Evolutionary conservation across 2,888 invertebrate species (phyloP).

Genomic region (Limnephilus rhombicus): DNA sequence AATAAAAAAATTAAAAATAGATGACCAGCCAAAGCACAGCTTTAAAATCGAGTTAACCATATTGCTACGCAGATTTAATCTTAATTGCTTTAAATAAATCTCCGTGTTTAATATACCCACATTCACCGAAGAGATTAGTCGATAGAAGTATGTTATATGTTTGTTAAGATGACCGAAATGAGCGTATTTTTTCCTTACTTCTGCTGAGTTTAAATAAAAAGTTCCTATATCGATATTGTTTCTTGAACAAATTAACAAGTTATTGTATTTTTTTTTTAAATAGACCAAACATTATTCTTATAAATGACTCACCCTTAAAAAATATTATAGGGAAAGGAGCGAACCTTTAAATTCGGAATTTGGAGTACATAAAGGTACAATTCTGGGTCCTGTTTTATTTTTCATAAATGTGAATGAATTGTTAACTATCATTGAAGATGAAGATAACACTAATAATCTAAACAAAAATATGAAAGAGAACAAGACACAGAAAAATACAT

Average conservation of each 20-base stretch:
- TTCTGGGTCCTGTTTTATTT: background rate
- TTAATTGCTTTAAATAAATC: background rate
- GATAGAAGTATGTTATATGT: background rate
- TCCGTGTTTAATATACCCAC: background rate
- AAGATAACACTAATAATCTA: too few relatives aligned
- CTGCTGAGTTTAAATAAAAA: background rate
- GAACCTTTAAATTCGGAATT: background rate
- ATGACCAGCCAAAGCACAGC: background rate
- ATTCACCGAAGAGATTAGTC: background rate
- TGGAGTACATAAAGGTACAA: background rate
- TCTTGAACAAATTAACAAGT: too few relatives aligned
- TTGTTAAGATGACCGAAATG: background rate
- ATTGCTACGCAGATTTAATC: constrained; percentile 1
- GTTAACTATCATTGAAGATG: too few relatives aligned
- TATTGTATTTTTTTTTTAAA: too few relatives aligned
- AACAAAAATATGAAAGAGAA: too few relatives aligned
- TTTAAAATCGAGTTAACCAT: constrained; percentile 1
- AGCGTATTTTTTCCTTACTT: background rate
- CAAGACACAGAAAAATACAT: too few relatives aligned
- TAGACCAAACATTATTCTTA: too few relatives aligned
- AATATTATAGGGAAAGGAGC: background rate
- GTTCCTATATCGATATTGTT: too few relatives aligned
- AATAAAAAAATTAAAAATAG: background rate
- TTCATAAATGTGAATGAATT: background rate
- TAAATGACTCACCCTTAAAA: too few relatives aligned